Base-by-base conservation (phyloP, 2,888 invertebrate species). In the Netelia melanura region DNA sequence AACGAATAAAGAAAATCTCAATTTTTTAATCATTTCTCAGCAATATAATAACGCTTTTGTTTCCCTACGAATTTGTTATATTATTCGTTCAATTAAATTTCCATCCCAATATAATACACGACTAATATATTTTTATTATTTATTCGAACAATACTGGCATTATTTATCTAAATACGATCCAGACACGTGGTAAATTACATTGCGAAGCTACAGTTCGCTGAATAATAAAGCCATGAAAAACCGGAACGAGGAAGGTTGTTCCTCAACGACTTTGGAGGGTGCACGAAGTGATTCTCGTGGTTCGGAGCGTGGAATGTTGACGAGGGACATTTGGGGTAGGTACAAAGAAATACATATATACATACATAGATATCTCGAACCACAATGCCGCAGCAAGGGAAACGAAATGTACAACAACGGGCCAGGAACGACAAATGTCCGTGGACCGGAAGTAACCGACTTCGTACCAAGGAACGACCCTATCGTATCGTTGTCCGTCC, bases 371-470 rank as follows among this genome's bases (percentile, higher is more conserved):
- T 30, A 30, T 72, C 61, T 64, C 64, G 58, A 70, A 11, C 44
- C 74, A 70, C 83, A 80, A 76, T 76, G 75, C 79, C 58, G 58
- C 65, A 48, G 70, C 21, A 38, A 14, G 43, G 43, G 54, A 52
- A 48, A 38, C 52, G 54, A 44, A 3, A 62, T 23, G 48, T 25
- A 82, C 81, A 81, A 54, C 83, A 76, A 68, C 80, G 56, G 48
- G 48, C 72, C 81, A 81, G 30, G 81, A 76, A 58, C 77, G 56
- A 78, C 81, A 81, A 86, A 81, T 84, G 74, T 78, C 81, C 81
- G 48, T 17, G 76, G 64, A 68, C 83, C 85, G 83, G 85, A 85
- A 72, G 83, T 79, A 85, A 85, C 80, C 52, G 77, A 67, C 61
- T 80, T 25, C 61, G 78, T 76, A 84, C 62, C 62, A 52, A 71